These are phyloP conservation scores for Squalus acanthias DNA, from an alignment of 2,797 vertebrate species.

Conservation along the genomic window DNA sequence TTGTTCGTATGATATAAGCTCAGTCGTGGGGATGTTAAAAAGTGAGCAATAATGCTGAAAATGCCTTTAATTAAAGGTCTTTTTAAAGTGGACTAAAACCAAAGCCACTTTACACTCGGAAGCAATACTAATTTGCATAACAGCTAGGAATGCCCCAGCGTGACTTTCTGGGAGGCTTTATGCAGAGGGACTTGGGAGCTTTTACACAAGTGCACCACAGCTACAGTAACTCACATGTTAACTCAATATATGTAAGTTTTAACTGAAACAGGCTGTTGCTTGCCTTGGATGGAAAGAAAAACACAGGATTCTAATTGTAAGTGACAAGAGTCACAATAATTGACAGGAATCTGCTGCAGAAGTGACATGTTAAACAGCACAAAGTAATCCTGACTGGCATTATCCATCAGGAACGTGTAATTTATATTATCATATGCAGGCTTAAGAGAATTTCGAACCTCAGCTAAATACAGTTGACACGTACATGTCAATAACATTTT, in stretches of 20 bases:
- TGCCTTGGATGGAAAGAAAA: neutral
- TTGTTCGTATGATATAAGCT: neutral
- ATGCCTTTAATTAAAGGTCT: neutral
- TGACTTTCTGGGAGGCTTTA: neutral
- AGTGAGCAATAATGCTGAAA: neutral
- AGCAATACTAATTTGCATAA: neutral
- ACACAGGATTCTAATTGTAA: neutral
- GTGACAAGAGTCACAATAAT: neutral
- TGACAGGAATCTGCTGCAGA: neutral
- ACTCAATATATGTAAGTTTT: neutral
- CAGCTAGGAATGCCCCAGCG: neutral
- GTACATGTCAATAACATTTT: neutral
- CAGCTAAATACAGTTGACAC: neutral
- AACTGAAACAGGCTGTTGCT: neutral
- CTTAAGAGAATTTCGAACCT: neutral
- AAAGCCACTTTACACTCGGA: neutral
- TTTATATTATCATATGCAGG: neutral
- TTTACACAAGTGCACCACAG: neutral
- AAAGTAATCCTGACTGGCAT: neutral
- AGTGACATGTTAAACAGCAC: neutral
- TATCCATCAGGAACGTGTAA: constrained; percentile 4
- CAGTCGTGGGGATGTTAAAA: neutral
- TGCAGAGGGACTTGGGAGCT: neutral
- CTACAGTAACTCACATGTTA: neutral
- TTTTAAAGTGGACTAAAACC: neutral